A percentile compares a stretch with the other conserved stretches of the same genome.
Conservation (phyloP, 2,888 invertebrate species). For the Hemicrepidius hirtus region DNA sequence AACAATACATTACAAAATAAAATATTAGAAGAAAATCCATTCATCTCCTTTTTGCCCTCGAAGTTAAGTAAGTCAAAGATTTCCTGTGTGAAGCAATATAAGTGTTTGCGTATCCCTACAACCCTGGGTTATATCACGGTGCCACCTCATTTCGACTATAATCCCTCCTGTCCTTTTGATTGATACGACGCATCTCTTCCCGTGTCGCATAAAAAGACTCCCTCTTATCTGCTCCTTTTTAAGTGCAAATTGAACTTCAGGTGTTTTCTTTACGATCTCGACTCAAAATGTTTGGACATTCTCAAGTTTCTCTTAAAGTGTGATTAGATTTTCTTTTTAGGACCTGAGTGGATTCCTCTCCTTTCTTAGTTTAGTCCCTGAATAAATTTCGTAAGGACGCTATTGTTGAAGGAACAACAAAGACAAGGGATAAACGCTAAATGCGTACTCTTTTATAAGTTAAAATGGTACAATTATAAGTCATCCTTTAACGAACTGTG, state of each 20-base stretch:
- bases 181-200: conserved; percentile 62
- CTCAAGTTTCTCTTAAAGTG: conserved; percentile 56
- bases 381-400: conserved; percentile 19
- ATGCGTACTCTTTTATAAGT: too few species aligned
- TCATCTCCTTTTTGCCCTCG: conserved; percentile 31
- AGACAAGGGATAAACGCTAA: not conserved
- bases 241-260: conserved; percentile 68
- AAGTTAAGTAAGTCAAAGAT: conserved; percentile 34
- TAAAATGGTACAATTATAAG: too few species aligned
- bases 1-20: conserved; percentile 15
- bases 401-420: conserved; percentile 13
- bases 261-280: conserved; percentile 62
- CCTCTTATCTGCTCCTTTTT: conserved; percentile 64
- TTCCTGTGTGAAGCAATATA: conserved; percentile 23
- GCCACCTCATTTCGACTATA: conserved; percentile 47
- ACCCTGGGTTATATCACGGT: conserved; percentile 37
- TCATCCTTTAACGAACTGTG: too few species aligned
- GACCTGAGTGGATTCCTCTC: conserved; percentile 31
- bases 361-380: conserved; percentile 21
- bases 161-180: conserved; percentile 61
- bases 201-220: conserved; percentile 61
- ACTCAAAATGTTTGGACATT: conserved; percentile 58
- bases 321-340: conserved; percentile 57
- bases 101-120: conserved; percentile 37
- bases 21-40: conserved; percentile 30